A percentile compares a stretch with the other conserved stretches of the same genome.
phyloP scores from a whole-genome alignment of 2,888 invertebrate species.

The Perdita meconis region DNA sequence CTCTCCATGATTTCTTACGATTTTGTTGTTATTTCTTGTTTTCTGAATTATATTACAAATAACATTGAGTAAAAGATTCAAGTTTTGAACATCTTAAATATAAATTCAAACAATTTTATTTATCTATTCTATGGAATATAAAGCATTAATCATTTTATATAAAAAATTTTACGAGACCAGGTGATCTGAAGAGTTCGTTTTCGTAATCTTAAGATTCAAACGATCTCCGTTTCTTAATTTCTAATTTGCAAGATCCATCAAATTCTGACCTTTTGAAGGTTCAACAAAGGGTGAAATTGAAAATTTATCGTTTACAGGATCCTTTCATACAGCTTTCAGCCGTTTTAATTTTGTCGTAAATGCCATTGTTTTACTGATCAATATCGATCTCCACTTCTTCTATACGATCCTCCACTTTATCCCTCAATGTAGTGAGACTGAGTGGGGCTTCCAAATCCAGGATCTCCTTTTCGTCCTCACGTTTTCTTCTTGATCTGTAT shows the following conservation, averaged over 20 bases:
- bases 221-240: no score
- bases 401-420: slow-evolving; percentile 56
- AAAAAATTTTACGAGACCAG: no score
- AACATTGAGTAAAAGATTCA: no score
- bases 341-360: neutral
- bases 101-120: no score
- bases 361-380: slow-evolving; percentile 47
- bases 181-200: no score
- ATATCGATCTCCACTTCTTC: slow-evolving; percentile 72
- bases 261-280: neutral
- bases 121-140: no score
- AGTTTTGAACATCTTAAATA: no score
- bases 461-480: slow-evolving; percentile 52
- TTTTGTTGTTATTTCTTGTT: no score
- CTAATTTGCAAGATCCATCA: neutral
- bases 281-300: neutral
- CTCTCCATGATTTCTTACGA: no score
- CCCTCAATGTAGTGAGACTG: slow-evolving; percentile 72
- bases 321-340: neutral
- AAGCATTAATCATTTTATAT: no score
- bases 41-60: no score
- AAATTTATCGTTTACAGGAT: neutral
- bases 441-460: slow-evolving; percentile 70
- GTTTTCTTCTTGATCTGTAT: slow-evolving; percentile 75
- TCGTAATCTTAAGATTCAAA: no score